Percentiles rank a stretch among this genome's conserved stretches.
Evolutionary conservation across 1,140 invertebrate species (phyloP).

Genomic region (Nebria ingens): DNA sequence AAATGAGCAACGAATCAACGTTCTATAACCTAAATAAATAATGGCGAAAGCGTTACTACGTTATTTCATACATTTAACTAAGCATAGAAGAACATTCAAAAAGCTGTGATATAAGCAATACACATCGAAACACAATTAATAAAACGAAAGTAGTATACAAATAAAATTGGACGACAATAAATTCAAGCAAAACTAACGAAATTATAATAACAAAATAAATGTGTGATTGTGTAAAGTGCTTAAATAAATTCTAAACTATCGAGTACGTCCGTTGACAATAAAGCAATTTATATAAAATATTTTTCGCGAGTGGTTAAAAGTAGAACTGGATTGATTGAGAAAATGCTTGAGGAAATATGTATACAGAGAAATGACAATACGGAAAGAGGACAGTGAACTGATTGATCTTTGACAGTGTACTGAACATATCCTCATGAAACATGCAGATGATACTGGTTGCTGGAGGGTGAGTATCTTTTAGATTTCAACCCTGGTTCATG

Average conservation of each 20-base stretch:
- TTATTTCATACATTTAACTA: too few species aligned
- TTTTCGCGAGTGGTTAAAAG: neutral
- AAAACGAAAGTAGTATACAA: neutral
- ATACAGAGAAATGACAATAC: neutral
- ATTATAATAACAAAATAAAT: neutral
- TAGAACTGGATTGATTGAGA: neutral
- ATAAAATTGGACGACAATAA: conserved; percentile 2
- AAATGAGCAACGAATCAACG: too few species aligned
- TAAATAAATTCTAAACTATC: neutral
- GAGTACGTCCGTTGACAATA: conserved; percentile 1
- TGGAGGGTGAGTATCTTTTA: conserved; percentile 1
- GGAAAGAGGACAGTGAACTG: neutral
- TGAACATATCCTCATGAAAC: conserved; percentile 4
- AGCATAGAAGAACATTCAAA: neutral
- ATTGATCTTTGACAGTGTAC: neutral
- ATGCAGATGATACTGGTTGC: conserved; percentile 25
- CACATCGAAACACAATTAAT: conserved; percentile 2
- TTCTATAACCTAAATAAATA: too few species aligned
- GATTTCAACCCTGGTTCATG: too few species aligned
- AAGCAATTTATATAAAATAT: neutral
- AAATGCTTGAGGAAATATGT: neutral
- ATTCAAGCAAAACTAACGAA: neutral
- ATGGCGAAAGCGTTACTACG: too few species aligned
- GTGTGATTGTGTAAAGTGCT: neutral
- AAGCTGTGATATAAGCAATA: neutral